Percentiles rank a stretch among this genome's conserved stretches.
Conservation (phyloP, 2,113 vertebrate species). For the Myotis yumanensis region DNA sequence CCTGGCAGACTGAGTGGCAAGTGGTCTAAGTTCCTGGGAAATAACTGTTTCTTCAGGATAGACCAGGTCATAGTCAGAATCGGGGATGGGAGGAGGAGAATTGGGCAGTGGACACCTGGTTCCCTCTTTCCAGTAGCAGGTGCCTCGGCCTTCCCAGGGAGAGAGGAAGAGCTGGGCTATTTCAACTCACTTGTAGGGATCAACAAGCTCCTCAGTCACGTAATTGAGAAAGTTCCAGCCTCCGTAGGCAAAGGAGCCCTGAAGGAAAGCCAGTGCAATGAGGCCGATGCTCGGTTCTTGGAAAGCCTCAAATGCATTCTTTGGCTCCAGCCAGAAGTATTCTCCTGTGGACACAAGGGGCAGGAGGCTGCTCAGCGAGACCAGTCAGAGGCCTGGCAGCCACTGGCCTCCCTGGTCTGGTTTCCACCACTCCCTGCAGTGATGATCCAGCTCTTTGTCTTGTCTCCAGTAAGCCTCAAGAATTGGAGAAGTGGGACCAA, state of each 20-base stretch:
- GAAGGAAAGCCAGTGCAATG: slow-evolving; percentile 92
- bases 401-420: no score
- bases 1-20: neutral
- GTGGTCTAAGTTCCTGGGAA: slow-evolving; percentile 23
- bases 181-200: slow-evolving; percentile 91
- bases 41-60: neutral
- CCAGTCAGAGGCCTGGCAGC: neutral
- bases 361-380: slow-evolving; percentile 32
- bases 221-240: slow-evolving; percentile 98
- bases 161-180: neutral
- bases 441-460: neutral
- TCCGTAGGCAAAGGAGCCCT: slow-evolving; percentile 95
- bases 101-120: neutral
- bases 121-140: neutral
- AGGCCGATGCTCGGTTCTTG: slow-evolving; percentile 91
- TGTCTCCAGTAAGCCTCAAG: neutral
- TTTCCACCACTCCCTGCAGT: neutral
- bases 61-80: neutral
- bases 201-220: slow-evolving; percentile 94
- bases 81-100: neutral
- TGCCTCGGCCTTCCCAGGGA: neutral
- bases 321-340: slow-evolving; percentile 94
- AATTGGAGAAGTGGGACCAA: neutral
- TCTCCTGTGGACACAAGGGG: slow-evolving; percentile 83
- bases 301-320: slow-evolving; percentile 92